Evolutionary conservation across 2,888 invertebrate species (phyloP), one percentile per base, ranked within the genome.

Genomic region (Parochlus steinenii): DNA sequence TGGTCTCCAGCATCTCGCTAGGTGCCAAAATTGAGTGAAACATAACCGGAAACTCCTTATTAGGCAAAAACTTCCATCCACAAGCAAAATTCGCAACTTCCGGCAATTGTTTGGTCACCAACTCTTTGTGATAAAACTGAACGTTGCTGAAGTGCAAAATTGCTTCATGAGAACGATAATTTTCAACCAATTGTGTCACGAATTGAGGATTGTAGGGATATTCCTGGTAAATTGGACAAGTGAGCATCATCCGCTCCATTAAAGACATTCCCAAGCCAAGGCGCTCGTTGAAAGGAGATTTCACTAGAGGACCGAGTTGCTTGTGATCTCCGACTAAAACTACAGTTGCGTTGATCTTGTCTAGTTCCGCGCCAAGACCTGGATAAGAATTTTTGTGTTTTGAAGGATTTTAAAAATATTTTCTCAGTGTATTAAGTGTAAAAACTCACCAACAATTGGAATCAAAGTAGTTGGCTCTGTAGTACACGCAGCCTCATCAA

Each of bases 401-500:
- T n/a, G n/a, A n/a, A n/a, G n/a, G n/a, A n/a, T n/a, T n/a, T n/a
- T n/a, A n/a, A n/a, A n/a, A n/a, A n/a, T n/a, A n/a, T n/a, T n/a
- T n/a, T n/a, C n/a, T n/a, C n/a, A n/a, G n/a, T n/a, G n/a, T n/a
- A n/a, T n/a, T n/a, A n/a, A n/a, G n/a, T n/a, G n/a, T n/a, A n/a
- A n/a, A n/a, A n/a, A n/a, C n/a, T n/a, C n/a, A n/a, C 7, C 6
- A 24, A 5, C n/a, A 3, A 33, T 33, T 33, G 33, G 33, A 26
- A 33, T 33, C n/a, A n/a, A 23, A 3, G 11, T 10, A 4, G 18
- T n/a, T 3, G 26, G n/a, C 14, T 33, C 33, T 3, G 12, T 11
- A 6, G 25, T 19, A 8, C 26, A 19, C 18, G 25, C 33, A 10
- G 23, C 22, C 12, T 33, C 33, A 33, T 33, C 33, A 17, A 33